phyloP scores from a whole-genome alignment of 2,113 vertebrate genomes.

The Microtus ochrogaster region DNA sequence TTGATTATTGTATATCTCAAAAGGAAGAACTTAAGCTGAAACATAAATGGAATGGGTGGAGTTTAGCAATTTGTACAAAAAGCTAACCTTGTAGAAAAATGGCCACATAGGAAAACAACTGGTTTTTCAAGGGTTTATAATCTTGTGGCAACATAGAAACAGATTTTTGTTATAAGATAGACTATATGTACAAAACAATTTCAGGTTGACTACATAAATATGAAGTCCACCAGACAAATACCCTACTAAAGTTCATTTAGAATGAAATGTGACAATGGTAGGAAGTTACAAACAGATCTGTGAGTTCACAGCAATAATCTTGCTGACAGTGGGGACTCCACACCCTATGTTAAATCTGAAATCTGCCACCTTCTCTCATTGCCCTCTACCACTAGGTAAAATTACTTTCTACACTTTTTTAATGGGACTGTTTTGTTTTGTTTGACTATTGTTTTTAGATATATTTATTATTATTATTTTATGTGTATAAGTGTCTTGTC shows the following conservation, averaged over 20 bases:
- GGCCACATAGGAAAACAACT: not conserved
- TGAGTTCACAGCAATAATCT: not conserved
- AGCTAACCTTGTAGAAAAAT: slow-evolving; percentile 1
- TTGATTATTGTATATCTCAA: slow-evolving; percentile 24
- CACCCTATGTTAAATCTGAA: accelerated
- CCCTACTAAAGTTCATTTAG: not conserved
- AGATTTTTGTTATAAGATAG: not conserved
- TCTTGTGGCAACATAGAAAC: not conserved
- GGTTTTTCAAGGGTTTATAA: not conserved
- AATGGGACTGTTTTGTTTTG: not conserved
- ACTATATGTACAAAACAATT: not conserved
- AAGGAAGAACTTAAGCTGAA: not conserved
- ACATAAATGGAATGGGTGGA: slow-evolving; percentile 54
- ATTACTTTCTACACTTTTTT: not conserved
- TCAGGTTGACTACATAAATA: not conserved
- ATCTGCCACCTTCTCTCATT: too few species aligned
- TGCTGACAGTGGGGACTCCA: not conserved
- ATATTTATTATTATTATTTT: not conserved
- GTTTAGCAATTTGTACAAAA: slow-evolving; percentile 56
- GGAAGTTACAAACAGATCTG: not conserved
- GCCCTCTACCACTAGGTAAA: not conserved
- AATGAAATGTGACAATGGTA: not conserved
- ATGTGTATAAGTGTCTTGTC: not conserved
- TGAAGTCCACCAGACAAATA: not conserved
- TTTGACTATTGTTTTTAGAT: not conserved